A percentile compares a stretch with the other conserved stretches of the same genome.
Evolutionary conservation across 1,140 invertebrate genomes (phyloP).

Genomic region (Caerostris darwini): DNA sequence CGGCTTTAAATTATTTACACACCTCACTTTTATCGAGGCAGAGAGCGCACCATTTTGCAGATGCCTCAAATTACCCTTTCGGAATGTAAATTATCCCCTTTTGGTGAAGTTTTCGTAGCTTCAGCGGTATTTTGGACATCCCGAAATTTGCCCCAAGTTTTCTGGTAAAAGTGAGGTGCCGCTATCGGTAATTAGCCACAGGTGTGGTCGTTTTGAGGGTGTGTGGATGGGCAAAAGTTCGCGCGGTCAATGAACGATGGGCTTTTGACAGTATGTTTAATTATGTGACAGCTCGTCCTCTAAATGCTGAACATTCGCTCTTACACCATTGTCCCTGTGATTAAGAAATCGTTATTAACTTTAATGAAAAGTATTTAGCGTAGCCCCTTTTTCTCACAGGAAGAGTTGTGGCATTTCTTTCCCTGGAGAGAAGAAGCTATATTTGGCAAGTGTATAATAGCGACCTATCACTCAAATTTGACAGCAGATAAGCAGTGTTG

Average conservation of each 20-base stretch:
- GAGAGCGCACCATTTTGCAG: neutral
- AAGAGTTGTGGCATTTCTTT: no score
- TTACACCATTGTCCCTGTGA: neutral
- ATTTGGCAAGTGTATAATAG: no score
- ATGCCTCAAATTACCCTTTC: conserved; percentile 5
- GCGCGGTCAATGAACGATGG: neutral
- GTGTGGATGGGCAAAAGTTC: neutral
- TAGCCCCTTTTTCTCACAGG: no score
- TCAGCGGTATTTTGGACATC: neutral
- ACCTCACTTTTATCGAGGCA: neutral
- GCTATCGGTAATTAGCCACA: conserved; percentile 35
- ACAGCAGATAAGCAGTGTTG: no score
- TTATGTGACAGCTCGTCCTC: neutral
- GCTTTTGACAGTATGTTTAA: neutral
- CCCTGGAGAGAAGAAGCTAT: no score
- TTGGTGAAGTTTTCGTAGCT: neutral
- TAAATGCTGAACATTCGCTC: neutral
- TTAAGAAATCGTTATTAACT: no score
- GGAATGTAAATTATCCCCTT: conserved; percentile 38
- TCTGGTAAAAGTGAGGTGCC: neutral
- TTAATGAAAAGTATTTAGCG: no score
- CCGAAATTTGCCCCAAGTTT: neutral
- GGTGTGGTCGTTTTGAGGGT: conserved; percentile 23
- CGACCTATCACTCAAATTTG: no score
- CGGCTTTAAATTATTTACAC: conserved; percentile 52